Conservation (phyloP, 2,113 vertebrate genomes). For the Arizona elegans region DNA sequence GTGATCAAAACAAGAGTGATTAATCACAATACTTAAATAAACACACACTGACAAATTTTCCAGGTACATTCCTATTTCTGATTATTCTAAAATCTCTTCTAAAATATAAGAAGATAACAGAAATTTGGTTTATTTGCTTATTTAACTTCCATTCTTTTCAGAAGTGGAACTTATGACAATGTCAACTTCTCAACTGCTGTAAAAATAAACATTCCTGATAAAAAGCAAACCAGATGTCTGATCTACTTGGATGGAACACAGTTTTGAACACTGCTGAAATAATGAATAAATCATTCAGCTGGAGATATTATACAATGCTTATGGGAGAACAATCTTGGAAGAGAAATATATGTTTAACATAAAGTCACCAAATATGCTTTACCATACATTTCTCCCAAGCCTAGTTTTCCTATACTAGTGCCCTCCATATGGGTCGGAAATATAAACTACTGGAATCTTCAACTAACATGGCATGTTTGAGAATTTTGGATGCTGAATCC, state of each 20-base stretch:
- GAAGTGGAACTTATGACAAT: conserved; percentile 19
- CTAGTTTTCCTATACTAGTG: neutral
- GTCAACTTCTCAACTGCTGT: conserved; percentile 35
- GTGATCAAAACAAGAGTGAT: neutral
- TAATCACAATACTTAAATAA: neutral
- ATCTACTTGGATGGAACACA: conserved; percentile 7
- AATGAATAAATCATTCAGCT: conserved; percentile 26
- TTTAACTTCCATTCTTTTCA: neutral
- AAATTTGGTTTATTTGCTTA: neutral
- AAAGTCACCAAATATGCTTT: neutral
- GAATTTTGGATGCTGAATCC: neutral
- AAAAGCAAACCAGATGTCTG: conserved; percentile 27
- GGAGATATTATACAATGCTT: conserved; percentile 1
- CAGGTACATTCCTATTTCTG: neutral
- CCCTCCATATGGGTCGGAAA: neutral
- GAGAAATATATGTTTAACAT: neutral
- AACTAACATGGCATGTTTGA: neutral
- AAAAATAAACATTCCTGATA: conserved; percentile 22
- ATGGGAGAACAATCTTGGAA: neutral
- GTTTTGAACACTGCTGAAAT: neutral
- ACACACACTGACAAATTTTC: neutral
- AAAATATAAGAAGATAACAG: neutral
- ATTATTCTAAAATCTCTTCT: conserved; percentile 8
- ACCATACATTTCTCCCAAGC: neutral
- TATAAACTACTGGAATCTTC: neutral